Base-by-base conservation (phyloP, 2,888 invertebrate genomes). In the Habrosyne pyritoides region DNA sequence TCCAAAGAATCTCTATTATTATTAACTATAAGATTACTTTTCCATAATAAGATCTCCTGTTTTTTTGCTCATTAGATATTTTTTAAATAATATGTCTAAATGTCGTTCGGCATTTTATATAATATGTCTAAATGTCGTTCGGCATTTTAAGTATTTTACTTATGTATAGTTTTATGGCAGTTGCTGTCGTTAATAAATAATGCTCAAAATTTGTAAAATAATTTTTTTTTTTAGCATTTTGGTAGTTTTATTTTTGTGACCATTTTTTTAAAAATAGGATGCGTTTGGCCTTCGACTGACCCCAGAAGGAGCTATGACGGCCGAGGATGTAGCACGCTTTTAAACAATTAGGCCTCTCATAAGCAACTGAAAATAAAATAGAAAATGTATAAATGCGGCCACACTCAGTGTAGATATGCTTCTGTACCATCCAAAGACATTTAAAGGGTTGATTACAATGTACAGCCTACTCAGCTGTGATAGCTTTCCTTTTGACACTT, bases 1-100 rank as follows among this genome's bases (percentile, higher is more conserved):
- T 92, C 91, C 91, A 89, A 89, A 81, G 91, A 89, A 91, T 92
- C 91, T 92, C 91, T 75, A 62, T 69, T 83, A 75, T 73, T 73
- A 75, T 69, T 70, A 77, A 60, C 71, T 69, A 64, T 77, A 77
- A 77, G 73, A 66, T 73, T 69, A 71, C 63, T 67, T 80, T 90
- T 84, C 89, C 87, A 81, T 75, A 69, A 62, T 82, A 81, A 88
- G 91, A 91, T 91, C 91, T 91, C 91, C 18, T 18, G 42, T 77
- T 69, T 71, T 69, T 71, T 81, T 82, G 81, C 82, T 85, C 79
- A 79, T 74, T 74, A 60, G 62, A 57, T 59, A 64, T 64, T 69
- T 67, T 71, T 66, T 52, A 64, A 64, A 62, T n/a, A n/a, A n/a
- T n/a, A n/a, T 73, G 74, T 76, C 60, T 59, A 48, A 64, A 70